phyloP scores from a whole-genome alignment of 2,888 invertebrate species.

The Hirtodrosophila confusa region DNA sequence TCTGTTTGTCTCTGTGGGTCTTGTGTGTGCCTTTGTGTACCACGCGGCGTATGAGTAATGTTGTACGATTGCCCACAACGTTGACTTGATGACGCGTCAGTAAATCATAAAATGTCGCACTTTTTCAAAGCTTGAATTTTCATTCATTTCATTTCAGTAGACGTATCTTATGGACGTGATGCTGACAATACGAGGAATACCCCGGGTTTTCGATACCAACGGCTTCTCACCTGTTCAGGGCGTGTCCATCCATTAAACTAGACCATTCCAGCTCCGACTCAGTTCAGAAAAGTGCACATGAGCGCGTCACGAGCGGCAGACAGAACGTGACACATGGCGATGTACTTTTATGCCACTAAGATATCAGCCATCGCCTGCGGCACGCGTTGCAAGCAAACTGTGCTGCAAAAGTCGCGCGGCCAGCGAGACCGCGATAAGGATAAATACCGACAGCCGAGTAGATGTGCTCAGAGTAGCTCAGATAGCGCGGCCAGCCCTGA shows the following conservation, averaged over 20 bases:
- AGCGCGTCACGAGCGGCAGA: conserved; percentile 62
- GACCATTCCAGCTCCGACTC: conserved; percentile 4
- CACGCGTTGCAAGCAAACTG: conserved; percentile 83
- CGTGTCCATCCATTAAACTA: conserved; percentile 44
- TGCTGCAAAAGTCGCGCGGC: conserved; percentile 83
- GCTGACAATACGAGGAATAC: conserved; percentile 18
- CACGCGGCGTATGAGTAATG: conserved; percentile 59
- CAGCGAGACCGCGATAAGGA: conserved; percentile 81
- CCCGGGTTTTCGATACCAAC: conserved; percentile 16
- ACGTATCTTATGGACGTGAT: conserved; percentile 17
- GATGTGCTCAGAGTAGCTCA: conserved; percentile 16
- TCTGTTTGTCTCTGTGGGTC: background rate
- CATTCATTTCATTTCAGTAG: conserved; percentile 20
- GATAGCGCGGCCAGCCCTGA: conserved; percentile 40
- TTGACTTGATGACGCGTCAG: conserved; percentile 43
- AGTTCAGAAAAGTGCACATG: conserved; percentile 61
- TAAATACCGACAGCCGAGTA: conserved; percentile 14
- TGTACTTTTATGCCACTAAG: conserved; percentile 85
- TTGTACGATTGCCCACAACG: conserved; percentile 39
- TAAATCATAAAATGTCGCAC: conserved; percentile 32
- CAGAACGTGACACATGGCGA: conserved; percentile 85
- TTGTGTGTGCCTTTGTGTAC: conserved; percentile 7
- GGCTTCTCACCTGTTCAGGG: conserved; percentile 42
- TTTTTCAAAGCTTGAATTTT: conserved; percentile 15
- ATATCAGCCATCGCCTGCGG: conserved; percentile 84